phyloP scores from a whole-genome alignment of 2,113 vertebrate genomes.

The Charadrius vociferus region DNA sequence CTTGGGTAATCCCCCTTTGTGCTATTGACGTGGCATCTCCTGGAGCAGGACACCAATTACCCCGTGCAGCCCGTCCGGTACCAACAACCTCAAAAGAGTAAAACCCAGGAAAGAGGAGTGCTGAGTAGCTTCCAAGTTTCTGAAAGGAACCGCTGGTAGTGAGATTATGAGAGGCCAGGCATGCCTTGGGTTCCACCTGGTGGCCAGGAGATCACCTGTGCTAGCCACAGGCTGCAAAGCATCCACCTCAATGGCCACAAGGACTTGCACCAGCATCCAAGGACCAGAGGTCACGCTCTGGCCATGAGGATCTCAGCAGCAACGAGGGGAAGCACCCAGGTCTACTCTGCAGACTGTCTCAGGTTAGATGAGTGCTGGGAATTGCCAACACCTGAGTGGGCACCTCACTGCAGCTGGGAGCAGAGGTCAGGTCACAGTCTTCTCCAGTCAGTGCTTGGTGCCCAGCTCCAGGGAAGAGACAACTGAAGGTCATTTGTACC shows the following conservation, averaged over 20 bases:
- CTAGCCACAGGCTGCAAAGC: accelerated
- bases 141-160: accelerated
- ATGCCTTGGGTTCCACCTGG: conserved; percentile 12
- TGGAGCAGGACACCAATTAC: neutral
- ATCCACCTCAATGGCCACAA: neutral
- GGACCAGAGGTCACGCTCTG: accelerated
- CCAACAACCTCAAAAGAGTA: neutral
- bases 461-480: neutral
- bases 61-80: accelerated
- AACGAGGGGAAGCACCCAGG: accelerated
- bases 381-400: neutral
- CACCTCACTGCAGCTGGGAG: neutral
- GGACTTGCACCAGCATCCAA: neutral
- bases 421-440: accelerated
- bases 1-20: no score
- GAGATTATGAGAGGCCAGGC: neutral
- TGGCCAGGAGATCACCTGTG: neutral
- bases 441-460: neutral
- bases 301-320: neutral
- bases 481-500: neutral
- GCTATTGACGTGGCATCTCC: accelerated
- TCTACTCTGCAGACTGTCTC: neutral
- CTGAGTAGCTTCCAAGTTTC: neutral
- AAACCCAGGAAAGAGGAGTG: accelerated
- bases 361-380: neutral